Conservation (phyloP, 2,113 vertebrate species). For the Cryptotis parvus region DNA sequence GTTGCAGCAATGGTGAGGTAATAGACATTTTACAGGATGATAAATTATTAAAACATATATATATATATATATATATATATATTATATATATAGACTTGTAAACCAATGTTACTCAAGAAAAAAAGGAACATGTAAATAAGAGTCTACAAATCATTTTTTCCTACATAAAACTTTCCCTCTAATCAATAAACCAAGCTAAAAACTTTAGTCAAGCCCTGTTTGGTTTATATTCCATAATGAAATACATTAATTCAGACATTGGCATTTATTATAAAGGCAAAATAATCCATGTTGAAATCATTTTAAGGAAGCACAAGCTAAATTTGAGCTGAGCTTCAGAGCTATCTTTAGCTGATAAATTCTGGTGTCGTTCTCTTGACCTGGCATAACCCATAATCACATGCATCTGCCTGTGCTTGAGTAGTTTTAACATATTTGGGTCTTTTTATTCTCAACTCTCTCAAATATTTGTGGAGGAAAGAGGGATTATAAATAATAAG, state of each 20-base stretch:
- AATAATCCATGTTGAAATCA: constrained; percentile 66
- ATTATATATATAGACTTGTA: no score
- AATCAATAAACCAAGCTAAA: constrained; percentile 21
- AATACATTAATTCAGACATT: constrained; percentile 54
- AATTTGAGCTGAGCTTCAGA: constrained; percentile 64
- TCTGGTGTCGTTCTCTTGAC: constrained; percentile 65
- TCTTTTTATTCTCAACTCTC: constrained; percentile 64
- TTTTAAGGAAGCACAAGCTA: constrained; percentile 69
- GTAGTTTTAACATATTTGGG: constrained; percentile 40
- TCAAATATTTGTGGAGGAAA: constrained; percentile 63
- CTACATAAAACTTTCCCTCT: constrained; percentile 1
- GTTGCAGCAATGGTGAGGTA: no score
- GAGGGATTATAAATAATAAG: constrained; percentile 62
- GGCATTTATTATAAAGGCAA: constrained; percentile 66
- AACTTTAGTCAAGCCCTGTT: not conserved
- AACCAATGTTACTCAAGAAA: no score
- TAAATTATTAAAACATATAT: no score
- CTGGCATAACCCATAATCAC: constrained; percentile 57
- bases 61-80: no score
- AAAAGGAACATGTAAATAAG: not conserved
- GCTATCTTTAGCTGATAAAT: constrained; percentile 74
- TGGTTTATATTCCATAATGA: constrained; percentile 38
- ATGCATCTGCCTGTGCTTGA: constrained; percentile 71
- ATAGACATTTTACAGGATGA: no score
- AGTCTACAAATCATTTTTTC: not conserved